phyloP scores from a whole-genome alignment of 2,888 invertebrate species.

The Leptothorax acervorum region DNA sequence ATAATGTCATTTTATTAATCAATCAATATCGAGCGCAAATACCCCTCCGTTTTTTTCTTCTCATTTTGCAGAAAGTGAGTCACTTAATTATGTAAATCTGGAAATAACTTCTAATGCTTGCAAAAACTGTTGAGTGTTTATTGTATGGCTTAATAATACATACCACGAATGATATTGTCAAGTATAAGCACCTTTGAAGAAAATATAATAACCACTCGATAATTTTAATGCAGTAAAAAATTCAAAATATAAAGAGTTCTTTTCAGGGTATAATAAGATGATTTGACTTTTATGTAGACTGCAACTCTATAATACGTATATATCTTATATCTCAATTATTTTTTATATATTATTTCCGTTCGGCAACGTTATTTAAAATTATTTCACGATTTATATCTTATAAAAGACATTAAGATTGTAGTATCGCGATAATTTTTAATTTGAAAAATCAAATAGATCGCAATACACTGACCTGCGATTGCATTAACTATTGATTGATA shows the following conservation, averaged over 20 bases:
- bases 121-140: background rate
- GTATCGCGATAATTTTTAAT: background rate
- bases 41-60: background rate
- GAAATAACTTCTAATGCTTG: background rate
- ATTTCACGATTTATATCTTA: background rate
- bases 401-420: background rate
- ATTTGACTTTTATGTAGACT: background rate
- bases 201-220: background rate
- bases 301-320: background rate
- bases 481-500: background rate
- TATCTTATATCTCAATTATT: background rate
- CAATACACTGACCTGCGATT: background rate
- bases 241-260: background rate
- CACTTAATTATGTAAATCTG: background rate
- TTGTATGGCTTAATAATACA: background rate
- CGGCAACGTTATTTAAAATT: background rate
- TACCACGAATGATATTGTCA: background rate
- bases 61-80: background rate
- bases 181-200: background rate
- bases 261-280: background rate
- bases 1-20: background rate
- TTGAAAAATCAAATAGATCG: constrained; percentile 3
- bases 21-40: background rate
- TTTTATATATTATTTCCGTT: background rate
- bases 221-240: background rate